Evolutionary conservation across 2,888 invertebrate species (phyloP), one percentile per base, ranked within the genome.

Genomic region (Aplocera efformata): DNA sequence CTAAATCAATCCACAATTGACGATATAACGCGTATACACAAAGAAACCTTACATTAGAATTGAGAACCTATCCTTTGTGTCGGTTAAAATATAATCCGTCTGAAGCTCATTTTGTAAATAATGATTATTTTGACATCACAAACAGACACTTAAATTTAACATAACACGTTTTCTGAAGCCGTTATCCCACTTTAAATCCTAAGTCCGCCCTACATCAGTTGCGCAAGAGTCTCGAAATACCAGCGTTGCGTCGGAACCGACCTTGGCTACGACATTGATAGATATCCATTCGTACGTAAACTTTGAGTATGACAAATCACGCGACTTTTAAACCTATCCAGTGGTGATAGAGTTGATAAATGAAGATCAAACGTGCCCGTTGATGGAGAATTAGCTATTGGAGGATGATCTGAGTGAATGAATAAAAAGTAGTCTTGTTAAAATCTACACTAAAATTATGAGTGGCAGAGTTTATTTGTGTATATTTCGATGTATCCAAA

Each of bases 251-350:
- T 62, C 63, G 60, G 59, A 58, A 63, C 31, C 63, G 80, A 75
- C 83, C 82, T 83, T 83, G 81, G 62, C 70, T 76, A 74, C 74
- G 73, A 66, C 77, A 69, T 67, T 72, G 79, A 77, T 72, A 67
- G 75, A 83, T 80, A 56, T 65, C 48, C 53, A 35, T 32, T 45
- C 42, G 35, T 42, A 32, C 48, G 40, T 47, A 39, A 36, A 42
- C 36, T 36, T 36, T 24, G 21, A 42, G 20, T 8, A 23, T n/a
- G 13, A 17, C 5, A 13, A 29, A 17, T 4, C 13, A 17, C 13
- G 13, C 13, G 13, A 17, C 13, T 17, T 17, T 17, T 17, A 17
- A 17, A 17, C 13, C 13, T 17, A 17, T 17, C 5, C 13, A 5
- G 3, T 17, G 13, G 13, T 17, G 13, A 17, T 17, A 17, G 13